Percentiles rank a stretch among this genome's conserved stretches.
phyloP scores from a whole-genome alignment of 2,113 vertebrate genomes.

The Nothocercus nigrocapillus region DNA sequence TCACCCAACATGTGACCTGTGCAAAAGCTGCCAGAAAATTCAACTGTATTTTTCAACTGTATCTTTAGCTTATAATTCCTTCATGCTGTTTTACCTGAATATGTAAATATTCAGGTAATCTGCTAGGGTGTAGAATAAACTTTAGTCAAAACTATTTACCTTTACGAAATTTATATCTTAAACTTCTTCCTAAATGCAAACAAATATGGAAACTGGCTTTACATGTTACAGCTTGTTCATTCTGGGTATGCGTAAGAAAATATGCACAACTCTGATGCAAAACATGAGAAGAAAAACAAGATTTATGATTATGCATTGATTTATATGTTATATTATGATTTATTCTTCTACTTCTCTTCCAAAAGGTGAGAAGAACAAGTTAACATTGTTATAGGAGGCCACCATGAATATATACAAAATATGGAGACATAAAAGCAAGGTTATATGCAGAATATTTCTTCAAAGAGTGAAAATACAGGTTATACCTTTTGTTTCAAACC shows the following conservation, averaged over 20 bases:
- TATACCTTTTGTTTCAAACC: not conserved
- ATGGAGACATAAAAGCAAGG: not conserved
- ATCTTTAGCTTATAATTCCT: not conserved
- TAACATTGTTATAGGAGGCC: not conserved
- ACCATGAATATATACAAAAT: not conserved
- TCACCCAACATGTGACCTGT: rapidly evolving
- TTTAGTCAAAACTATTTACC: not conserved
- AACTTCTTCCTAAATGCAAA: not conserved
- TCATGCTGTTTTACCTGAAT: not conserved
- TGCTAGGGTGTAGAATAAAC: not conserved
- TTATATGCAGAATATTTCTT: not conserved
- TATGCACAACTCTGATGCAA: not conserved
- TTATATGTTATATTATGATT: not conserved
- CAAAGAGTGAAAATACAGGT: not conserved
- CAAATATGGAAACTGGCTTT: slow-evolving; percentile 26
- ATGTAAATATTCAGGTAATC: not conserved
- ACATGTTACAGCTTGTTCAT: not conserved
- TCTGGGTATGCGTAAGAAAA: not conserved
- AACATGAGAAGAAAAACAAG: not conserved
- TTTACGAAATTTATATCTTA: slow-evolving; percentile 23
- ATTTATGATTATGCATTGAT: not conserved
- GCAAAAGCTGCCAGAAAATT: not conserved
- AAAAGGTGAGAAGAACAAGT: not conserved
- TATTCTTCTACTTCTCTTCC: not conserved
- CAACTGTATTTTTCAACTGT: too few species aligned